These are phyloP conservation scores for Ptychoptera contaminata DNA, from an alignment of 2,888 invertebrate species.

Conservation along the genomic window DNA sequence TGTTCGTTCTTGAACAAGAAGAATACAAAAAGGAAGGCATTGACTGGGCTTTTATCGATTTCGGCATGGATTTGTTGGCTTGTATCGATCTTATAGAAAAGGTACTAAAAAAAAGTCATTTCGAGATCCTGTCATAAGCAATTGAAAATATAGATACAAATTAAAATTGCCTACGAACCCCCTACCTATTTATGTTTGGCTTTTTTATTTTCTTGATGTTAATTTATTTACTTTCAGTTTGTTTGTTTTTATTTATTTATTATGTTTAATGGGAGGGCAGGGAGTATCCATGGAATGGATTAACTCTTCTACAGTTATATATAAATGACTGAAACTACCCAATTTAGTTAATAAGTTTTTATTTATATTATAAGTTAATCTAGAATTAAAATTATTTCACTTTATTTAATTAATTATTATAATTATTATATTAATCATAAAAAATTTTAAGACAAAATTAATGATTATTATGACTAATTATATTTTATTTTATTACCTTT, in stretches of 20 bases:
- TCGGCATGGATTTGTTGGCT: slow-evolving; percentile 77
- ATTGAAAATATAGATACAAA: background rate
- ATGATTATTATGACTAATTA: background rate
- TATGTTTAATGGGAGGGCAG: background rate
- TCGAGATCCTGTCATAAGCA: background rate
- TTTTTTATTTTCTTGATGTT: background rate
- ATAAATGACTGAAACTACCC: no score
- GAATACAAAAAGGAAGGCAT: slow-evolving; percentile 83
- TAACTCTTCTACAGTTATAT: no score
- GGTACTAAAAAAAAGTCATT: slow-evolving; percentile 31
- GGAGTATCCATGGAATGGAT: slow-evolving; percentile 6
- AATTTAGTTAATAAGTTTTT: no score
- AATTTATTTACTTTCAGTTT: background rate
- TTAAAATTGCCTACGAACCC: background rate
- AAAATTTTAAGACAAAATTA: no score
- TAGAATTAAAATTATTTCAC: no score
- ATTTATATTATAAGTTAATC: no score
- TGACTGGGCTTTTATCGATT: slow-evolving; percentile 86
- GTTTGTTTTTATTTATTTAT: background rate
- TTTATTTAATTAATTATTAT: no score
- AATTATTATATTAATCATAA: no score
- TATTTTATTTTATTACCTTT: background rate
- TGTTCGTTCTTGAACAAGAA: slow-evolving; percentile 89
- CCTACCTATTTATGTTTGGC: background rate
- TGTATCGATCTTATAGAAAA: slow-evolving; percentile 66